A percentile compares a stretch with the other conserved stretches of the same genome.
phyloP scores from a whole-genome alignment of 92 coral and sea anemone genomes.

The Nematostella vectensis region DNA sequence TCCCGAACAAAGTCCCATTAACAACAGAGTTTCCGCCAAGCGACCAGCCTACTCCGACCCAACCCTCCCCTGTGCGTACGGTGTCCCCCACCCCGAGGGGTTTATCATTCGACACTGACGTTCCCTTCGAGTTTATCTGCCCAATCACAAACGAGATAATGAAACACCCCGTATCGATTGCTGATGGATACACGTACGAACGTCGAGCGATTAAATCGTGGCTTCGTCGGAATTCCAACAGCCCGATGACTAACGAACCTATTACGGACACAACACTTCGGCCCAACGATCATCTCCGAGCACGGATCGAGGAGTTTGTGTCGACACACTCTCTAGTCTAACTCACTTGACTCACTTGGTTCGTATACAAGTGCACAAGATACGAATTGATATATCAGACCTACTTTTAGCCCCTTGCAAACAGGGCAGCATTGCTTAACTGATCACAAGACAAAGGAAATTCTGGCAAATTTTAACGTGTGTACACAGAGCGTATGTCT shows the following conservation, averaged over 20 bases:
- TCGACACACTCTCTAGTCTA: slow-evolving; percentile 33
- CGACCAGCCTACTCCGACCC: slow-evolving; percentile 23
- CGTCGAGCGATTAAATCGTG: slow-evolving; percentile 65
- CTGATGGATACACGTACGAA: slow-evolving; percentile 77
- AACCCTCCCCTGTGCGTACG: slow-evolving; percentile 18
- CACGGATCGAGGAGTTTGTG: slow-evolving; percentile 46
- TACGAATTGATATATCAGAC: no score
- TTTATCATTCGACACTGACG: slow-evolving; percentile 37
- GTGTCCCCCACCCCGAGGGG: slow-evolving; percentile 39
- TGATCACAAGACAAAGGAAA: no score
- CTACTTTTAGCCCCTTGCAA: no score
- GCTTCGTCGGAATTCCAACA: slow-evolving; percentile 59
- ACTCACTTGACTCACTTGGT: no score
- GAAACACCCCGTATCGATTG: slow-evolving; percentile 62
- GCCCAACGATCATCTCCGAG: slow-evolving; percentile 56
- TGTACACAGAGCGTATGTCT: no score
- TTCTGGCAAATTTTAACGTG: no score
- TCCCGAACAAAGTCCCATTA: slow-evolving; percentile 44
- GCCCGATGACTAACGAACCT: slow-evolving; percentile 76
- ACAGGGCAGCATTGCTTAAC: no score
- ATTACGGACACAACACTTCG: slow-evolving; percentile 48
- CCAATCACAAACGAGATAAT: slow-evolving; percentile 73
- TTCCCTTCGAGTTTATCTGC: slow-evolving; percentile 76
- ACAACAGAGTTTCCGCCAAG: slow-evolving; percentile 28
- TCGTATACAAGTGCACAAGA: no score